Base-by-base conservation (phyloP, 2,888 invertebrate species). In the Rotaria magnacalcarata region DNA sequence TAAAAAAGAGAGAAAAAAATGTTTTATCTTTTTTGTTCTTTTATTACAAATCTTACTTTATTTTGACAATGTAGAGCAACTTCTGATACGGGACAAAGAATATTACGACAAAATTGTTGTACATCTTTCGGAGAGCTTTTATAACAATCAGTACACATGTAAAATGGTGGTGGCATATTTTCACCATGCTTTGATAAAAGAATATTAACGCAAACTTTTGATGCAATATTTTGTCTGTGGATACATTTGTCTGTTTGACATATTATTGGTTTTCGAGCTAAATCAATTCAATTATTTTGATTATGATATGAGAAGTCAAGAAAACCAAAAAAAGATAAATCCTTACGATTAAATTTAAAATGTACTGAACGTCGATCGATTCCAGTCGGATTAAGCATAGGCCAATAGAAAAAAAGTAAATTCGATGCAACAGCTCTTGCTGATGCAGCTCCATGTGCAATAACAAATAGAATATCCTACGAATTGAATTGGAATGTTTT, bases 391-490 rank as follows among this genome's bases (percentile, higher is more conserved):
- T 97, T 96, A 89, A 98, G 95, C 7, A 97, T 95, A 8, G 99
- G 99, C 97, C 98, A 99, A 91, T 99, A 99, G 92, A 97, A 96
- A 92, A 99, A 98, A 85, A 99, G 93, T 67, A 99, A 93, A 92
- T 97, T 96, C 85, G 96, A 96, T 2, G 98, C 98, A 0, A 96
- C 96, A n/a, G 96, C 94, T 85, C 97, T 92, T 0, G 97, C 95
- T 85, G 95, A 94, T 88, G 95, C 94, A 0, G 98, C 97, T 84
- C 99, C 99, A 91, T 97, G 96, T 21, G 98, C 97, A 88, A 98
- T 95, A 56, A 97, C 96, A 90, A 96, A 95, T 56, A 99, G 93
- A 87, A 99, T 93, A 91, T 99, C 97, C 91, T 92, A 87, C 5
- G 7, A 34, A n/a, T 34, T 67, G 0, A 80, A 80, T 52, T 52